Base-by-base conservation (phyloP, 2,888 invertebrate genomes). In the Iselma pallidipennis region DNA sequence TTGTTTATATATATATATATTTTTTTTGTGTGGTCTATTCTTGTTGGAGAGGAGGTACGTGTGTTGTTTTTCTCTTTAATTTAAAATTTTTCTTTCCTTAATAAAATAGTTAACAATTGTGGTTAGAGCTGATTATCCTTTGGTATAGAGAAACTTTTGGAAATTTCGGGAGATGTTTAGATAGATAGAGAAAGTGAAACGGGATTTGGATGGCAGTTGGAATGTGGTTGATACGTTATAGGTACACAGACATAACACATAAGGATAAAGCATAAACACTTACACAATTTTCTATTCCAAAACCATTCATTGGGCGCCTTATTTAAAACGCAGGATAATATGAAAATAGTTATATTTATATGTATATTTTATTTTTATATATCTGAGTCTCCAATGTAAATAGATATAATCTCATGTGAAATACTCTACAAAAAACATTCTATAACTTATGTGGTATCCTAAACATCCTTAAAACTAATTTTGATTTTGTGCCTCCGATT, bases 401-500 rank as follows among this genome's bases (percentile, higher is more conserved):
- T 78, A 78, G 77, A 78, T 77, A 78, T 78, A 78, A 76, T 77
- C 76, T 77, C 76, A 76, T 74, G 75, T 76, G 75, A 77, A 77
- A 77, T 77, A 76, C 71, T 76, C 77, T 77, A 77, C 76, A 77
- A 76, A 77, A 75, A 78, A 76, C 75, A 77, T 75, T 75, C 73
- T 76, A 77, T 77, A 77, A 75, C 73, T 74, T 76, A 75, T 74
- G 74, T 78, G 75, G 76, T 76, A 74, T 72, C 71, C 74, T 77
- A 77, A 76, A 77, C 77, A 77, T 77, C 70, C 77, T 76, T 78
- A 76, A 66, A 67, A 65, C 77, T 78, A 78, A 78, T 78, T 78
- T 78, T 78, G 78, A 78, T 78, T 78, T 78, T 78, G 78, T 78
- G 78, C 78, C 78, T 77, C 78, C 78, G 76, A 76, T 65, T 64